Percentiles rank a stretch among this genome's conserved stretches.
Evolutionary conservation across 2,113 vertebrate species (phyloP).

Genomic region (Furnarius figulus): DNA sequence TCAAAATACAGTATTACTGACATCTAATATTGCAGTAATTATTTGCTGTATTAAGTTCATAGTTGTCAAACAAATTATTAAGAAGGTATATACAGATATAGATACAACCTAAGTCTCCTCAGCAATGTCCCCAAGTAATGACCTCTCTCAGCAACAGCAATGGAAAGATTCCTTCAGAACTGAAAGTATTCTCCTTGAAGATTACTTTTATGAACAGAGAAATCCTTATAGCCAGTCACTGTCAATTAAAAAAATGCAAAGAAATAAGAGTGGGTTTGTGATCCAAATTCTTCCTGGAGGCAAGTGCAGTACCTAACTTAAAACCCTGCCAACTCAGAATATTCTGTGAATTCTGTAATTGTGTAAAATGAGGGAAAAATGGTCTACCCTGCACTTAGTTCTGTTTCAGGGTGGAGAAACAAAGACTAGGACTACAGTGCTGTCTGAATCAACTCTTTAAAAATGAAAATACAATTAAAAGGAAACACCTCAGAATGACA

Average conservation of each 20-base stretch:
- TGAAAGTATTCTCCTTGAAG: neutral
- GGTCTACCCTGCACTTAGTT: neutral
- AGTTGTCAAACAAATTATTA: neutral
- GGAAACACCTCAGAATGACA: neutral
- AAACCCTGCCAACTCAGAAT: neutral
- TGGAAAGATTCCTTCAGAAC: neutral
- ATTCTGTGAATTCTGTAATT: neutral
- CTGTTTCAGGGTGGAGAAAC: neutral
- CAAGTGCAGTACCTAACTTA: neutral
- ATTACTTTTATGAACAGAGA: neutral
- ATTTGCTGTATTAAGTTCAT: neutral
- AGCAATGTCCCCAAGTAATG: neutral
- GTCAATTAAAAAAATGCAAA: accelerated
- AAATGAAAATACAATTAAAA: neutral
- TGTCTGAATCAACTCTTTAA: neutral
- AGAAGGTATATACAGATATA: neutral
- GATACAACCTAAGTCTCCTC: neutral
- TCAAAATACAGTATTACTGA: neutral
- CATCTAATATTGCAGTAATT: neutral
- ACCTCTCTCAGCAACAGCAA: neutral
- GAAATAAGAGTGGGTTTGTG: neutral
- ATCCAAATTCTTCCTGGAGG: neutral
- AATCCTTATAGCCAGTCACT: neutral
- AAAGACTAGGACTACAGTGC: neutral
- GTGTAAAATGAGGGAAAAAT: neutral